These are phyloP conservation scores for Hemistola chrysoprasaria DNA, from an alignment of 2,888 invertebrate genomes.

Conservation along the genomic window DNA sequence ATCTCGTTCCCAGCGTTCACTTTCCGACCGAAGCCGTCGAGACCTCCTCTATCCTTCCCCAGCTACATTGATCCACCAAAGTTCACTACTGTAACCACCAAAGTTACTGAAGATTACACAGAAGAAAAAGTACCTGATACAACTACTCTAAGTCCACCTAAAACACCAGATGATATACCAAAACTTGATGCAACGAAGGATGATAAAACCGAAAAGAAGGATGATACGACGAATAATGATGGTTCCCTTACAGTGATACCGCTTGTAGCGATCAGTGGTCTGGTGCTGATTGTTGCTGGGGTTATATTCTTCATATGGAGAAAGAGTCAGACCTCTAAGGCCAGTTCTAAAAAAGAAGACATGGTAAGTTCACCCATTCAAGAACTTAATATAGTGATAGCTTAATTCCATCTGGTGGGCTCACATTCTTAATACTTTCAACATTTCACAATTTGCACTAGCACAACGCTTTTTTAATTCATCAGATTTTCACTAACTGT, in stretches of 20 bases:
- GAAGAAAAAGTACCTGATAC: slow-evolving; percentile 62
- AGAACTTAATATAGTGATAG: too few species aligned
- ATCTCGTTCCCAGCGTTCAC: slow-evolving; percentile 47
- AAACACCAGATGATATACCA: slow-evolving; percentile 47
- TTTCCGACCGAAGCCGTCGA: slow-evolving; percentile 33
- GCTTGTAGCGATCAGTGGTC: slow-evolving; percentile 85
- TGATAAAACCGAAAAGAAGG: slow-evolving; percentile 47
- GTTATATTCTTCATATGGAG: slow-evolving; percentile 87
- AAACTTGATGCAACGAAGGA: slow-evolving; percentile 41
- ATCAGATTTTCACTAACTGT: too few species aligned
- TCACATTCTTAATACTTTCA: too few species aligned
- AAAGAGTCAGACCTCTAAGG: slow-evolving; percentile 84
- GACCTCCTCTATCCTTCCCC: slow-evolving; percentile 43
- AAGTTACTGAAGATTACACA: slow-evolving; percentile 48
- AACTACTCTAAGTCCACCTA: slow-evolving; percentile 50
- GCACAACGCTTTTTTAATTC: too few species aligned
- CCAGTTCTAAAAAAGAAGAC: slow-evolving; percentile 86
- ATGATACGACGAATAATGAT: slow-evolving; percentile 69
- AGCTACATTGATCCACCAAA: slow-evolving; percentile 36
- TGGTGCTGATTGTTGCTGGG: slow-evolving; percentile 86
- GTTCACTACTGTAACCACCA: slow-evolving; percentile 31
- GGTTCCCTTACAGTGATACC: slow-evolving; percentile 87
- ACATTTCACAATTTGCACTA: too few species aligned
- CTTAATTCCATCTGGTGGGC: too few species aligned
- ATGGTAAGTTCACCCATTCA: slow-evolving; percentile 78